Base-by-base conservation (phyloP, 2,797 vertebrate genomes). In the Gobio occitaniae region DNA sequence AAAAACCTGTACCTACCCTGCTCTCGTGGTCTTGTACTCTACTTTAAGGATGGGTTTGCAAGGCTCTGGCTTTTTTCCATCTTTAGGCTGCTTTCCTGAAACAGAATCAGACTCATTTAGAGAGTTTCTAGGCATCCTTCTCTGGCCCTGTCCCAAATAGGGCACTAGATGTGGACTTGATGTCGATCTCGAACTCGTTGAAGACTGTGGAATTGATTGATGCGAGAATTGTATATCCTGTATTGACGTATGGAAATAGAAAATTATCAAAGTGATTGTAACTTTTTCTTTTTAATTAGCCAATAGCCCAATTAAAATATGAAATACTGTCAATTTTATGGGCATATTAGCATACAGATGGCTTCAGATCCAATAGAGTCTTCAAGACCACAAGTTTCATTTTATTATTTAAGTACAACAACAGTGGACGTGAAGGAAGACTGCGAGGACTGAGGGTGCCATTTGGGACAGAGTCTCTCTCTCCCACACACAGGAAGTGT, bases 11-110 rank as follows among this genome's bases (percentile, higher is more conserved):
- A 25, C 95, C 93, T 96, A 99, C 98, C 98, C 98, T 91, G 92
- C 93, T 95, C 97, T 96, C 54, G 97, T 97, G 84, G 98, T 99
- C 96, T 98, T 99, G 94, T 98, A 99, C 91, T 99, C 98, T 95
- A 99, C 98, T 95, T 99, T 99, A 90, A 99, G 97, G 90, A 99
- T 99, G 91, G 98, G 98, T 95, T 99, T 99, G 95, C 98, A 99
- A 69, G 98, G 96, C 92, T 99, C 98, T 94, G 98, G 97, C 94
- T 99, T 99, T 95, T 99, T 99, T 90, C 98, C 98, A 91, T 99
- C 98, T 94, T 99, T 99, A 93, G 98, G 95, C 92, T 99, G 97
- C 93, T 99, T 99, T 95, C 97, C 98, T 99, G 94, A 93, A 96
- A 95, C 84, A 95, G 92, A 95, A 93, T 44, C 50, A 83, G 17